Percentiles rank a stretch among this genome's conserved stretches.
Evolutionary conservation across 2,113 vertebrate species (phyloP).

Genomic region (Petrocephalus zakoni): DNA sequence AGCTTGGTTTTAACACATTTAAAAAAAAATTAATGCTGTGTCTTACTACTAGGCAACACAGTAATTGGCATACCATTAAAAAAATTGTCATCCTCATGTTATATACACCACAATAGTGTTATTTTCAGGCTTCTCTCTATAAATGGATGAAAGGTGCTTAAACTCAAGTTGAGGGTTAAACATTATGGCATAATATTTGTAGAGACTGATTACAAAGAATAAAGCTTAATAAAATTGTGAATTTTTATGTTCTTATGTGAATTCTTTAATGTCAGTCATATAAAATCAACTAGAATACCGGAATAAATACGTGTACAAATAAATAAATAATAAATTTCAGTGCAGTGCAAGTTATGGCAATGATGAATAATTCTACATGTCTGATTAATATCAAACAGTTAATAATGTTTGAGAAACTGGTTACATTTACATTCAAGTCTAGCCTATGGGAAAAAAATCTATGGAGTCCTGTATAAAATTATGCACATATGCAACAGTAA

Average conservation of each 20-base stretch:
- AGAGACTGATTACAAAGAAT: not conserved
- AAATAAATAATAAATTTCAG: not conserved
- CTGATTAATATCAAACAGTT: not conserved
- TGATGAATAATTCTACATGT: conserved; percentile 2
- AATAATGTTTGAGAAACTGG: not conserved
- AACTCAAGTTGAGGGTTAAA: not conserved
- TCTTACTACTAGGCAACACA: conserved; percentile 46
- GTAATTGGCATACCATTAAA: conserved; percentile 51
- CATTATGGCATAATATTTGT: not conserved
- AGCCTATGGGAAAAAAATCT: not conserved
- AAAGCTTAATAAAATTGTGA: not conserved
- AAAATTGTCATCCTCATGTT: conserved; percentile 43
- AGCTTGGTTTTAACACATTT: not conserved
- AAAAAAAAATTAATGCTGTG: not conserved
- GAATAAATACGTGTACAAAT: not conserved
- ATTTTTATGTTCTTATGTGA: not conserved
- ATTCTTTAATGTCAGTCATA: not conserved
- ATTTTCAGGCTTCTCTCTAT: not conserved
- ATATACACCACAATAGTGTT: not conserved
- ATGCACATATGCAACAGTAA: not conserved
- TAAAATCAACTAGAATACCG: not conserved
- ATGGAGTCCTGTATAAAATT: not conserved
- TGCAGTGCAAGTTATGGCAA: not conserved
- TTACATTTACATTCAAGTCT: not conserved
- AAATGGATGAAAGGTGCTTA: not conserved